These are phyloP conservation scores for Plectrocnemia conspersa DNA, from an alignment of 1,140 invertebrate genomes.

Conservation along the genomic window DNA sequence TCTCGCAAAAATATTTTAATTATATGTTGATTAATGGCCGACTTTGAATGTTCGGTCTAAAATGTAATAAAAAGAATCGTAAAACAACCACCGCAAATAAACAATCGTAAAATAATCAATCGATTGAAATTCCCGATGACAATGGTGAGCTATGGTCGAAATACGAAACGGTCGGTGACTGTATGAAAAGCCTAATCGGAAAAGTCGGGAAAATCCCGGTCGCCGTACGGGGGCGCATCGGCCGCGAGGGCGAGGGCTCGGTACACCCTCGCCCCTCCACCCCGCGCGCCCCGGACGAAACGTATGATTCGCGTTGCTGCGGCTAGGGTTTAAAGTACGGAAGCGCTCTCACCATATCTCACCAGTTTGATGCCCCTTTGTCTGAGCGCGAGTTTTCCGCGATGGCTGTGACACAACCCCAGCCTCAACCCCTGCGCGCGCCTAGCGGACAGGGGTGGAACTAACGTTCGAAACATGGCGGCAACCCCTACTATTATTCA, in stretches of 20 bases:
- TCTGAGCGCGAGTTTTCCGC: neutral
- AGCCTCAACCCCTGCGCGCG: neutral
- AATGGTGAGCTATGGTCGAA: too few species aligned
- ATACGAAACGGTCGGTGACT: neutral
- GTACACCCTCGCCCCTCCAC: neutral
- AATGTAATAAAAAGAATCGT: too few species aligned
- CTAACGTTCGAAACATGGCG: neutral
- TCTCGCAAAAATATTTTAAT: too few species aligned
- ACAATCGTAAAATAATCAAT: too few species aligned
- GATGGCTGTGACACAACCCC: neutral
- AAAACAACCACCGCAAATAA: too few species aligned
- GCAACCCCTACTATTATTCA: too few species aligned
- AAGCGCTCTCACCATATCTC: constrained; percentile 1
- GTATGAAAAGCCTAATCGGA: neutral
- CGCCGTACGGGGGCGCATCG: neutral
- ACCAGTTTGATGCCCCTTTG: neutral
- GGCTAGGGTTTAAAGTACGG: too few species aligned
- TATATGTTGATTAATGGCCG: too few species aligned
- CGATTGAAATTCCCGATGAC: too few species aligned
- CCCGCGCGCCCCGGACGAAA: too few species aligned
- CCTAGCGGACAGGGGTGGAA: neutral
- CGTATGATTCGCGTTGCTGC: too few species aligned
- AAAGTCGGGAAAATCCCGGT: neutral
- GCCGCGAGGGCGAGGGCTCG: neutral
- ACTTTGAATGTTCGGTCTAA: too few species aligned